These are phyloP conservation scores for Eledona agricola DNA, from an alignment of 2,888 invertebrate genomes.

Conservation along the genomic window DNA sequence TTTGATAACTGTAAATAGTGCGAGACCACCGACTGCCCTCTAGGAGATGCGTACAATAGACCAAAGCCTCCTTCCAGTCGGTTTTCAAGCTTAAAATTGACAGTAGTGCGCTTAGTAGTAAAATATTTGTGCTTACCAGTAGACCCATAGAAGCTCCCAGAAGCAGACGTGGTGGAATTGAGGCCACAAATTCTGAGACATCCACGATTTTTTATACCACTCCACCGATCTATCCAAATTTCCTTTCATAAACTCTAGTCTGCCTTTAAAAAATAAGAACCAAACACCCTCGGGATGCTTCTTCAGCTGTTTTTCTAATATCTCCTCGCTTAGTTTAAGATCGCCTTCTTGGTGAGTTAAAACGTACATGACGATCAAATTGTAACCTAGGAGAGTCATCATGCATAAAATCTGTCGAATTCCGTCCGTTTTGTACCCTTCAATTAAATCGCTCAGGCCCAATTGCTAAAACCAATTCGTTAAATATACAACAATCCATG, in stretches of 20 bases:
- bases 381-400: conserved; percentile 85
- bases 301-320: conserved; percentile 79
- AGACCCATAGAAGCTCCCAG: conserved; percentile 94
- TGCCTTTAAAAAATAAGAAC: conserved; percentile 90
- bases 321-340: conserved; percentile 75
- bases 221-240: conserved; percentile 74
- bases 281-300: conserved; percentile 85
- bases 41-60: conserved; percentile 75
- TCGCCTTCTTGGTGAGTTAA: conserved; percentile 85
- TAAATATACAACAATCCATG: conserved; percentile 3
- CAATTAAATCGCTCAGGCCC: conserved; percentile 78
- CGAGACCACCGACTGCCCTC: conserved; percentile 90
- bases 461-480: conserved; percentile 65
- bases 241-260: conserved; percentile 83
- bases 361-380: conserved; percentile 84
- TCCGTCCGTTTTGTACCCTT: conserved; percentile 77
- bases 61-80: conserved; percentile 81
- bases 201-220: conserved; percentile 83
- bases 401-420: conserved; percentile 87
- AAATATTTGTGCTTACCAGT: conserved; percentile 68
- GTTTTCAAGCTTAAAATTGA: conserved; percentile 68
- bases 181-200: conserved; percentile 84
- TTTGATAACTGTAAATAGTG: conserved; percentile 90
- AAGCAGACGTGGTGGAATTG: conserved; percentile 93
- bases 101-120: too few relatives aligned